Conservation (phyloP, 2,888 invertebrate species). For the Ectemnius cavifrons region DNA sequence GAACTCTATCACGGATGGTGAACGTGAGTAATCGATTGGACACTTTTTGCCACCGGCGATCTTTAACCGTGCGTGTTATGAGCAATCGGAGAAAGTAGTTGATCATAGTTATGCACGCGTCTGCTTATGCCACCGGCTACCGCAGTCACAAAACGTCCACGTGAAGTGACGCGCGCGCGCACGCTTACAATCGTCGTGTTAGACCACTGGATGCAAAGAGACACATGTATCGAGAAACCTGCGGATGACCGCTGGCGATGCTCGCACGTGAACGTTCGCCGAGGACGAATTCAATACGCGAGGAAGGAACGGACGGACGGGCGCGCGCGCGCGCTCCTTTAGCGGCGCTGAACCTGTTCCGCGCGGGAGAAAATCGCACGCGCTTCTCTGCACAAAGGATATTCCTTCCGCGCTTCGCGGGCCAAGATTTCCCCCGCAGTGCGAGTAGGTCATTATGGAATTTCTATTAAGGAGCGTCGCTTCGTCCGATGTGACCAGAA, state of each 20-base stretch:
- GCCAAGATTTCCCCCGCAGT: constrained; percentile 44
- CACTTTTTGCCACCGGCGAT: neutral
- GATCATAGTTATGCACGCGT: constrained; percentile 40
- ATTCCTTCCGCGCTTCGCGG: constrained; percentile 17
- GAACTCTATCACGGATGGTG: constrained; percentile 59
- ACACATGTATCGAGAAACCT: too few species aligned
- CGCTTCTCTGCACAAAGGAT: constrained; percentile 30
- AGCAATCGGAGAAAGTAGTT: constrained; percentile 41
- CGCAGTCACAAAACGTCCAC: constrained; percentile 19
- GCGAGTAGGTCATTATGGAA: constrained; percentile 55
- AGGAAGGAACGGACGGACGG: too few species aligned
- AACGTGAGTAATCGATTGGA: constrained; percentile 54
- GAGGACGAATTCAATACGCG: too few species aligned
- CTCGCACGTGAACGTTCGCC: too few species aligned
- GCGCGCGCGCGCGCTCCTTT: too few species aligned
- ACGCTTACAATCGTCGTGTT: too few species aligned
- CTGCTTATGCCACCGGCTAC: constrained; percentile 35
- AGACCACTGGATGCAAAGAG: too few species aligned
- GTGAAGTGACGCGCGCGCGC: constrained; percentile 5
- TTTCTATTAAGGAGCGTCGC: constrained; percentile 57
- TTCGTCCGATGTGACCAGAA: constrained; percentile 56
- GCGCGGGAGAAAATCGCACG: constrained; percentile 22
- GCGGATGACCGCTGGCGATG: too few species aligned
- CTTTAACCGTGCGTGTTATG: constrained; percentile 30
- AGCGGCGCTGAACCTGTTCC: neutral